Base-by-base conservation (phyloP, 2,113 vertebrate genomes). In the Peromyscus leucopus region DNA sequence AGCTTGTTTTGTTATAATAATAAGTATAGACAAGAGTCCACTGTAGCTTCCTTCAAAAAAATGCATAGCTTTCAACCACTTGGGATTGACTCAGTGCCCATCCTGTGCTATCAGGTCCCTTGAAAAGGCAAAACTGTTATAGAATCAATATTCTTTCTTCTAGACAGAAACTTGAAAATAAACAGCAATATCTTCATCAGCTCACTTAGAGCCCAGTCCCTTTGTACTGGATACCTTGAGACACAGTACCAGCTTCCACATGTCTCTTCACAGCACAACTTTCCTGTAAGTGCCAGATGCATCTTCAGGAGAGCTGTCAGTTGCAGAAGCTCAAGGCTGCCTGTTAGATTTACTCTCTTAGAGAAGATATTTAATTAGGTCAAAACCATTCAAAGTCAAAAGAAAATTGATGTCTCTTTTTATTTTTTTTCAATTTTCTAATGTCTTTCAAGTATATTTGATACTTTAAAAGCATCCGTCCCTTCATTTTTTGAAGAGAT, bases 1-100 rank as follows among this genome's bases (percentile, higher is more conserved):
- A 96, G 46, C 36, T 46, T 26, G 90, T 74, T 89, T 39, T 96
- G 84, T 96, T 91, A 86, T 96, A 95, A 95, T 4, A 95, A 93
- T 13, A 89, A 33, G 36, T 46, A 76, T 48, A 51, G 15, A 31
- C 42, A 59, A 69, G 55, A 93, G 89, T 90, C 5, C 82, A 55
- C 0, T 11, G 55, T 65, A 96, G 36, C 13, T 65, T 42, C 46
- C 46, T 97, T 92, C 90, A 95, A 94, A 80, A 95, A 92, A 16
- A 92, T 89, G 63, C 76, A 16, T 39, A 80, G 2, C 21, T 97
- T 83, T 86, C 74, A 79, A 96, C 80, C 84, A 84, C 86, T 96
- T 91, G 0, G 84, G 95, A n/a, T 85, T 90, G 65, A 46, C 51
- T 86, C 24, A 7, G 7, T 92, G 24, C 42, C 0, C 13, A 26